Base-by-base conservation (phyloP, 2,888 invertebrate species). In the Antheraea assamensis region DNA sequence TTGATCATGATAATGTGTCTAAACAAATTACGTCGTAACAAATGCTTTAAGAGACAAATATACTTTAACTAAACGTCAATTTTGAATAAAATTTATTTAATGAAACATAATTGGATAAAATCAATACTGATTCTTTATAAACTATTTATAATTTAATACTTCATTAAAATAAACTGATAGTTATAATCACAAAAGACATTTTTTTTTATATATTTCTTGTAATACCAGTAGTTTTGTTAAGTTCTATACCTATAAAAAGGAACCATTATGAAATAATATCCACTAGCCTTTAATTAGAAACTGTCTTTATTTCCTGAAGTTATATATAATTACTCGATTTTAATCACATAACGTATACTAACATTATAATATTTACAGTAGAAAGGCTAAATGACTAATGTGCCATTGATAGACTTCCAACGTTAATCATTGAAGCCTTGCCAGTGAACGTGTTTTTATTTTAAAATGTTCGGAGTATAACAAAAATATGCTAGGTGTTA, bases 401-500 rank as follows among this genome's bases (percentile, higher is more conserved):
- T 42, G 42, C 13, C 42, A 42, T 42, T 42, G 13, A 7, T 13
- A 42, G 42, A 42, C 13, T 42, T 3, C 13, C 1, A 13, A 7
- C 10, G 42, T 42, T 42, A 42, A 13, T 42, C 42, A 42, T 42
- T 42, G 13, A n/a, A 7, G 42, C 8, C 13, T 42, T 42, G 10
- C 13, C 42, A 42, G 7, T 42, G 13, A 13, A 42, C 42, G 42
- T 24, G 24, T 58, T 58, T n/a, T 58, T 13, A 24, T 58, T 24
- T 24, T 10, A 21, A 55, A 55, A 55, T 21, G n/a, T 55, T 55
- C 21, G 21, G 52, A 21, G 5, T 55, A 55, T 1, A 21, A 55
- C 21, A 55, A 55, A 21, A n/a, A 10, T 75, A 70, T 75, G 75
- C 87, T 89, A 90, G 90, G 90, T 86, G 30, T 64, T 58, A 77